A percentile compares a stretch with the other conserved stretches of the same genome.
Evolutionary conservation across 2,888 invertebrate genomes (phyloP).

Genomic region (Ennomos erosarius): DNA sequence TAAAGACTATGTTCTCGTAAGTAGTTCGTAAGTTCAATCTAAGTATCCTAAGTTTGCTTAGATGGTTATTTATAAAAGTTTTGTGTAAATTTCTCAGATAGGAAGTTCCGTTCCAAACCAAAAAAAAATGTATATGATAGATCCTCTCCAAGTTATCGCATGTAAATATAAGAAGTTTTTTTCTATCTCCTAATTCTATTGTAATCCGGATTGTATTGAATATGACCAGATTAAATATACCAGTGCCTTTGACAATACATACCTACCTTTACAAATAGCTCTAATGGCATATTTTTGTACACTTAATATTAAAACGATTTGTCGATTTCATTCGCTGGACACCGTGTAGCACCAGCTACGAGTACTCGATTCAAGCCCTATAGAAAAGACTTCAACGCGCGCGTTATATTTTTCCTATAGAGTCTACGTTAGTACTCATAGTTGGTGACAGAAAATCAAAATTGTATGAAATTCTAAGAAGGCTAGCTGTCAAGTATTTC

Average conservation of each 20-base stretch:
- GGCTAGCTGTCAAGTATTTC: constrained; percentile 70
- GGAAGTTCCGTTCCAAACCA: constrained; percentile 77
- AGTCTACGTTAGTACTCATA: constrained; percentile 31
- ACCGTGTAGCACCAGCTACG: constrained; percentile 51
- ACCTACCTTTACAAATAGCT: constrained; percentile 78
- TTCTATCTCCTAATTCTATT: constrained; percentile 52
- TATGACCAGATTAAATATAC: constrained; percentile 69
- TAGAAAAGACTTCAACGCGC: constrained; percentile 26
- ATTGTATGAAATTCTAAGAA: constrained; percentile 63
- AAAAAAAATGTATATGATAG: constrained; percentile 61
- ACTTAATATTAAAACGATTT: constrained; percentile 63
- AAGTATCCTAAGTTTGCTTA: constrained; percentile 79
- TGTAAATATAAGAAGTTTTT: constrained; percentile 55
- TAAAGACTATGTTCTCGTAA: constrained; percentile 82
- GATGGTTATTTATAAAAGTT: constrained; percentile 79
- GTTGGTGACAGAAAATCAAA: constrained; percentile 28
- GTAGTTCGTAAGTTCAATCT: constrained; percentile 68
- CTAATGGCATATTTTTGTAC: constrained; percentile 81
- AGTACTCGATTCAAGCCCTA: constrained; percentile 39
- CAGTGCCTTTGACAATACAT: constrained; percentile 84
- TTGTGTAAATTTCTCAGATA: constrained; percentile 76
- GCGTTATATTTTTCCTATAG: constrained; percentile 3
- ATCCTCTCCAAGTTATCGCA: constrained; percentile 70
- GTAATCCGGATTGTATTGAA: constrained; percentile 60
- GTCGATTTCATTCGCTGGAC: constrained; percentile 61